A percentile compares a stretch with the other conserved stretches of the same genome.
phyloP scores from a whole-genome alignment of 2,113 vertebrate genomes.

The Clarias magur region DNA sequence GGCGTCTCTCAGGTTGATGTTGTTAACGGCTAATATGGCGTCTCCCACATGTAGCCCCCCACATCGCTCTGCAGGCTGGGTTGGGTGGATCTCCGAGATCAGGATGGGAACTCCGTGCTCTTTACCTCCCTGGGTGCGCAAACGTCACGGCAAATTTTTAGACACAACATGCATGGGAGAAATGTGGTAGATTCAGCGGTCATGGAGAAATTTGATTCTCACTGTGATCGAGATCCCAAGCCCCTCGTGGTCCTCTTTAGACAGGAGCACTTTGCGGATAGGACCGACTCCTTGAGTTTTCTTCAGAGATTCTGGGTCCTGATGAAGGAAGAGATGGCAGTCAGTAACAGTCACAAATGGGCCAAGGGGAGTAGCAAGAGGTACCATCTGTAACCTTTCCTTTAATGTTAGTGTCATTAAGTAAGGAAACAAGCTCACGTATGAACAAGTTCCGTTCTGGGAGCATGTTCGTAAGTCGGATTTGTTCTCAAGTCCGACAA shows the following conservation, averaged over 20 bases:
- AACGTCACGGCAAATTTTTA: not conserved
- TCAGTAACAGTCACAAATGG: not conserved
- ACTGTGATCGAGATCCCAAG: constrained; percentile 98
- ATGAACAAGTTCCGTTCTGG: no score
- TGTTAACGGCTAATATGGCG: constrained; percentile 94
- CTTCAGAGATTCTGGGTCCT: constrained; percentile 93
- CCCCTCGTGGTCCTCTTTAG: constrained; percentile 97
- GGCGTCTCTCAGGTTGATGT: constrained; percentile 92
- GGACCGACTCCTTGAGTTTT: constrained; percentile 97
- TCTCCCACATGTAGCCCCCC: constrained; percentile 95
- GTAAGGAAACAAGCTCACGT: not conserved
- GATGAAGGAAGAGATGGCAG: constrained; percentile 33
- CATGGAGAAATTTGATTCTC: constrained; percentile 54
- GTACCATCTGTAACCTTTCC: not conserved
- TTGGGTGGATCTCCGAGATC: constrained; percentile 95
- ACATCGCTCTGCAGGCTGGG: constrained; percentile 92
- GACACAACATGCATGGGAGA: not conserved
- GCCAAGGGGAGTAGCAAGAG: not conserved
- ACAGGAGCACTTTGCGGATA: constrained; percentile 91
- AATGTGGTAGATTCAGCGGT: not conserved
- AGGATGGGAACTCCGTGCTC: constrained; percentile 97
- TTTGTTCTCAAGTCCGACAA: no score
- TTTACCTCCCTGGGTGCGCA: constrained; percentile 84
- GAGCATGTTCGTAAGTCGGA: no score
- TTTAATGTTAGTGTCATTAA: not conserved